Conservation (phyloP, 2,113 vertebrate genomes). For the Falcunculus frontatus region DNA sequence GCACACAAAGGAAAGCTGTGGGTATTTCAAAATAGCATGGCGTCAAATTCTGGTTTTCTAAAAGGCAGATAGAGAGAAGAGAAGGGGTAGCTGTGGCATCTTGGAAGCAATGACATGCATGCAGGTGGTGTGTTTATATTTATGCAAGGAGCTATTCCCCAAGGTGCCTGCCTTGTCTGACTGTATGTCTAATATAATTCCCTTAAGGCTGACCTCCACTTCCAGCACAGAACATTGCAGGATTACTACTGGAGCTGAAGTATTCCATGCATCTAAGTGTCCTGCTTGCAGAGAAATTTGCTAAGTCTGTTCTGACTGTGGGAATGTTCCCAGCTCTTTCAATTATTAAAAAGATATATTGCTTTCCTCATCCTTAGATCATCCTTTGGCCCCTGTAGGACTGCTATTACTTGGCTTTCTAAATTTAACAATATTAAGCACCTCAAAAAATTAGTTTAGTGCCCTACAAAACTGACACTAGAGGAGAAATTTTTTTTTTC, state of each 20-base stretch:
- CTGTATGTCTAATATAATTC: conserved; percentile 25
- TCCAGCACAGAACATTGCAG: neutral
- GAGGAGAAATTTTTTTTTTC: neutral
- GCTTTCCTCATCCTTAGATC: conserved; percentile 56
- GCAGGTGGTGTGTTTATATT: neutral
- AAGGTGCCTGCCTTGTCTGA: conserved; percentile 15
- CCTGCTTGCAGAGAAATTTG: neutral
- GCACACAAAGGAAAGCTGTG: neutral
- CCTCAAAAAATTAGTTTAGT: conserved; percentile 8
- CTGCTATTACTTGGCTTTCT: conserved; percentile 48
- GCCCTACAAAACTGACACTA: neutral
- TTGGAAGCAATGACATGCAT: neutral
- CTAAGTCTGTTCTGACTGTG: conserved; percentile 28
- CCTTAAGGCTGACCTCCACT: conserved; percentile 34
- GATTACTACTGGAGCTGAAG: conserved; percentile 31
- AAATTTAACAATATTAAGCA: conserved; percentile 46
- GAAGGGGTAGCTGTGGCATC: neutral
- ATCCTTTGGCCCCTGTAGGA: conserved; percentile 36
- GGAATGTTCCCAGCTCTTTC: conserved; percentile 2
- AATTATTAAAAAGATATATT: conserved; percentile 58
- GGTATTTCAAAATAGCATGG: neutral
- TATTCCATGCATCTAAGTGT: conserved; percentile 20
- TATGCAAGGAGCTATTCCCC: neutral
- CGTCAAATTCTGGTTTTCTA: neutral
- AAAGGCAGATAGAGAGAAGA: neutral